These are phyloP conservation scores for Clostera curtula DNA, from an alignment of 2,888 invertebrate species.

Conservation along the genomic window DNA sequence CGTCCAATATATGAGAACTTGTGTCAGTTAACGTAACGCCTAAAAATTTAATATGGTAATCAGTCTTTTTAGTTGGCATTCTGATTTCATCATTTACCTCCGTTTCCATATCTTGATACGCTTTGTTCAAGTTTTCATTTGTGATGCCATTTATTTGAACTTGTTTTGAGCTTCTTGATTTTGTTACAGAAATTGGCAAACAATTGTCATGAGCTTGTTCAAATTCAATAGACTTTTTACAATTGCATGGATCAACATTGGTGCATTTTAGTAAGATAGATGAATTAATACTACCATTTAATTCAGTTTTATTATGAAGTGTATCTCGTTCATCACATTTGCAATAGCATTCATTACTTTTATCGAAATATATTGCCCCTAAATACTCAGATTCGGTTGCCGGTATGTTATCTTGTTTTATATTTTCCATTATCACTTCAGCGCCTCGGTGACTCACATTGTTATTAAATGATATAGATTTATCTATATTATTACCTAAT, in stretches of 20 bases:
- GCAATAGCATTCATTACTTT: conserved; percentile 38
- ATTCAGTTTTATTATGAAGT: conserved; percentile 6
- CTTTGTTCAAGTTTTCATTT: no score
- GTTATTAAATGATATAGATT: conserved; percentile 2
- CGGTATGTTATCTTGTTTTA: conserved; percentile 5
- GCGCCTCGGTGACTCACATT: no score
- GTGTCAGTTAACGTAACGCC: conserved; percentile 51
- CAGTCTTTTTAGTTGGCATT: conserved; percentile 12
- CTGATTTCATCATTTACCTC: background rate
- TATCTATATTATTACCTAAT: conserved; percentile 1
- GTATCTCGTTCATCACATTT: conserved; percentile 22
- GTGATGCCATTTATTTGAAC: no score
- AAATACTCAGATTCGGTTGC: conserved; percentile 49
- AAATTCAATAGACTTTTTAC: conserved; percentile 16
- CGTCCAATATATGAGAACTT: conserved; percentile 10
- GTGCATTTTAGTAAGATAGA: conserved; percentile 25
- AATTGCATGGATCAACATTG: conserved; percentile 23
- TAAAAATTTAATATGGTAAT: conserved; percentile 49
- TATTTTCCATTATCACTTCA: no score
- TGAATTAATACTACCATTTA: conserved; percentile 6
- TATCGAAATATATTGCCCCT: conserved; percentile 47
- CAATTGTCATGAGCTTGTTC: conserved; percentile 9
- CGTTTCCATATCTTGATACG: no score
- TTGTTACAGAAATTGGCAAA: conserved; percentile 6
- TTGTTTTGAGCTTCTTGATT: conserved; percentile 3